Conservation (phyloP, 2,113 vertebrate species). For the Lasiurus cinereus region DNA sequence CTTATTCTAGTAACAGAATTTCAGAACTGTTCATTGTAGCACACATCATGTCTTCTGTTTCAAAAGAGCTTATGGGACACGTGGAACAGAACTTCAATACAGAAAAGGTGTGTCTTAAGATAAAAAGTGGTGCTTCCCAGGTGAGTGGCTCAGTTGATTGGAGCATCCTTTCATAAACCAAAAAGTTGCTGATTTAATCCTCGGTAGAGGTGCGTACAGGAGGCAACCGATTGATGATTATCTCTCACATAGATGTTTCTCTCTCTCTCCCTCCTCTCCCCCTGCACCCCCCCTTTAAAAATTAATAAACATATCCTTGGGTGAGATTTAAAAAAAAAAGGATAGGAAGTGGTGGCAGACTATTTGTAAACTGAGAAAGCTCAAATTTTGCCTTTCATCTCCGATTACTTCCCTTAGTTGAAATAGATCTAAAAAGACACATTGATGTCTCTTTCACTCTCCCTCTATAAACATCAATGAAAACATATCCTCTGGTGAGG, state of each 20-base stretch:
- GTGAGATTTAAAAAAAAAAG: too few species aligned
- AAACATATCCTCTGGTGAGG: too few species aligned
- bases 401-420: not conserved
- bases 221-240: too few species aligned
- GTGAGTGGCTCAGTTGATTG: not conserved
- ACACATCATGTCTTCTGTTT: conserved; percentile 28
- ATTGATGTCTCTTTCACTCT: too few species aligned
- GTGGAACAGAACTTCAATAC: not conserved
- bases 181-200: not conserved
- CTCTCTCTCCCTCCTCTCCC: too few species aligned
- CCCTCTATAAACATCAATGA: too few species aligned
- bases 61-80: not conserved
- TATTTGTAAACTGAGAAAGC: conserved; percentile 52
- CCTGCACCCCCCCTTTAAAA: too few species aligned
- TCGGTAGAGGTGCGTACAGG: too few species aligned
- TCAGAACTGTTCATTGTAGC: conserved; percentile 37
- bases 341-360: not conserved
- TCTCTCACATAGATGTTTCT: too few species aligned
- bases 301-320: too few species aligned
- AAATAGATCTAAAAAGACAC: conserved; percentile 41
- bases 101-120: conserved; percentile 18
- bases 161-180: not conserved
- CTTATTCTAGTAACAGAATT: conserved; percentile 9
- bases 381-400: conserved; percentile 55
- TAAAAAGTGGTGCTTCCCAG: not conserved